Base-by-base conservation (phyloP, 2,113 vertebrate species). In the Amblyopsis rosae region DNA sequence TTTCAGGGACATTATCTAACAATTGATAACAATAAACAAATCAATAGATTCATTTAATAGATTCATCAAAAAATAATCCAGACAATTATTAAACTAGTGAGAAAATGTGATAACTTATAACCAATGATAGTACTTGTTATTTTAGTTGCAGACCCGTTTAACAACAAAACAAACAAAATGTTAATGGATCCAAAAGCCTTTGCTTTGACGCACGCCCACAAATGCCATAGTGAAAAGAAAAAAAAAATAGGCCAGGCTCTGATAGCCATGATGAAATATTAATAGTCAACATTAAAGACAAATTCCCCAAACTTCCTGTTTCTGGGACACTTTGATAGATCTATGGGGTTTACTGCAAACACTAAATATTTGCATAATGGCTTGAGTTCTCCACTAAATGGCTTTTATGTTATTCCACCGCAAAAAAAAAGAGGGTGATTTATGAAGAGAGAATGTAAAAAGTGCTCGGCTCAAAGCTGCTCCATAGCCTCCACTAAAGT, bases 361-460 rank as follows among this genome's bases (percentile, higher is more conserved):
- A 80, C 76, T 81, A 88, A 86, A 89, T 84, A 89, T 90, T 90
- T 85, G 81, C 86, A 89, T 91, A 90, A 88, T 89, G 82, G 75
- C 74, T 74, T 70, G 83, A 65, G 81, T 86, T 89, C 81, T 83
- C 76, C 48, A 88, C 84, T 71, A 89, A 91, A 89, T 84, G 73
- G 75, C 82, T 88, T 85, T 86, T 77, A 79, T 74, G 77, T 82
- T 81, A 82, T 76, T 79, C 74, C 73, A 48, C 75, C 67, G 59
- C 77, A 68, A 41, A 41, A 41, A 41, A 41, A 41, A 6, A 41
- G 4, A 41, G 69, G 76, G 70, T 89, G 88, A 90, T 91, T 89
- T 84, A 91, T 86, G 77, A 78, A 67, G 55, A 51, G 71, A 62
- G 62, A 41, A 75, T 65, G 77, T 62, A 35, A 65, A 79, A 76